Conservation (phyloP, 92 coral and sea anemone species). For the Desmophyllum pertusum region DNA sequence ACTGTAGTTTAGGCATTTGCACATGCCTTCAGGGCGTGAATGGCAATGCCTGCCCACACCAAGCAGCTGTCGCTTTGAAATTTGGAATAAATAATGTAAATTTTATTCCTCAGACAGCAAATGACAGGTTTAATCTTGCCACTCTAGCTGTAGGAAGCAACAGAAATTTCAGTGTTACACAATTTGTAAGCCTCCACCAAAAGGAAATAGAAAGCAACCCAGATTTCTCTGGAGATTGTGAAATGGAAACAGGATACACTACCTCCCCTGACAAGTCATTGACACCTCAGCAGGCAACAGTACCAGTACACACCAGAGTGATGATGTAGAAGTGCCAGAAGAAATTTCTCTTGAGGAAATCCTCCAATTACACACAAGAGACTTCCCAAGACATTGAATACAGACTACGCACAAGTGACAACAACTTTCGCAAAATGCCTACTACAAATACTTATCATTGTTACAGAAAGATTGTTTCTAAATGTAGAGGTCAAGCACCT, state of each 20-base stretch:
- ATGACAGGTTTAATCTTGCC: constrained; percentile 54
- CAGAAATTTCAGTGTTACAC: constrained; percentile 17
- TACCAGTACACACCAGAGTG: not conserved
- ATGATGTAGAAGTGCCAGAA: not conserved
- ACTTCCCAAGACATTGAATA: constrained; percentile 59
- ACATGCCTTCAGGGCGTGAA: constrained; percentile 50
- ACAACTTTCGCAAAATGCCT: constrained; percentile 51
- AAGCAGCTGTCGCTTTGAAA: constrained; percentile 65
- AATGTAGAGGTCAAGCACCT: constrained; percentile 69
- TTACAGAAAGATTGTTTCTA: constrained; percentile 48
- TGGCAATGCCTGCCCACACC: constrained; percentile 61
- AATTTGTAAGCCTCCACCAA: constrained; percentile 56
- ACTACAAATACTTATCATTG: constrained; percentile 52
- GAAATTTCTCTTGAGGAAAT: constrained; percentile 36
- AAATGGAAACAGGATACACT: constrained; percentile 7
- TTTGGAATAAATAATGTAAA: constrained; percentile 41
- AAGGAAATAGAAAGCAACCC: constrained; percentile 54
- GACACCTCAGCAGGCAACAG: not conserved
- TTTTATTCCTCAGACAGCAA: constrained; percentile 54
- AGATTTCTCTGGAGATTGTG: constrained; percentile 18
- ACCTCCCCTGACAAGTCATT: not conserved
- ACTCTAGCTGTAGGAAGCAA: constrained; percentile 56
- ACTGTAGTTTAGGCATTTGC: constrained; percentile 50
- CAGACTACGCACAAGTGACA: constrained; percentile 60
- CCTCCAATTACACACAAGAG: constrained; percentile 55